Percentiles rank a stretch among this genome's conserved stretches.
Conservation (phyloP, 2,888 invertebrate species). For the Bombyx huttoni region DNA sequence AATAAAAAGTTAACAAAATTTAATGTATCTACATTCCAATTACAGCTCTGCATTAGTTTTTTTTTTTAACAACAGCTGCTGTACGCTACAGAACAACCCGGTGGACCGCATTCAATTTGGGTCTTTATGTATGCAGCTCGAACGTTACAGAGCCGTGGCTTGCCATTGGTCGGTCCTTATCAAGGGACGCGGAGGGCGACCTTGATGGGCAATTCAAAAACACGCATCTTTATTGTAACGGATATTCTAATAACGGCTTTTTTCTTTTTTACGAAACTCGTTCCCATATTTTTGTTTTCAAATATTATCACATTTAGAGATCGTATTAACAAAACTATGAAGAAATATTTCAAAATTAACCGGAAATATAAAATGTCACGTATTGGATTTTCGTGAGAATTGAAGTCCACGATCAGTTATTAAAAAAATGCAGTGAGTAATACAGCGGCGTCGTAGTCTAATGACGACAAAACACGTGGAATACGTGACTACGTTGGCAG, state of each 20-base stretch:
- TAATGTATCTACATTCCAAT: too few relatives aligned
- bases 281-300: too few relatives aligned
- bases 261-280: too few relatives aligned
- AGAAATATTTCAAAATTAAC: too few relatives aligned
- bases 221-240: constrained; percentile 39
- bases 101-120: constrained; percentile 10
- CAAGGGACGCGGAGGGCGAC: constrained; percentile 41
- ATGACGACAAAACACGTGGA: constrained; percentile 31
- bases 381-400: too few relatives aligned
- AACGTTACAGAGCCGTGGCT: constrained; percentile 37
- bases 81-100: too few relatives aligned
- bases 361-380: too few relatives aligned
- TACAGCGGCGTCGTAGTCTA: constrained; percentile 12
- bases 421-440: neutral
- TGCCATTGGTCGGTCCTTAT: constrained; percentile 57
- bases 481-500: constrained; percentile 1
- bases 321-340: too few relatives aligned
- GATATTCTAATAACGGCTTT: constrained; percentile 17
- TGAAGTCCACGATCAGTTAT: too few relatives aligned
- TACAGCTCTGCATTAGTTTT: neutral
- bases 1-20: too few relatives aligned
- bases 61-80: neutral
- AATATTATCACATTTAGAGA: too few relatives aligned
- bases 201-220: constrained; percentile 38
- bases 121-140: constrained; percentile 22